Evolutionary conservation across 1,140 invertebrate species (phyloP), one percentile per base, ranked within the genome.

Genomic region (Cyclina sinensis): DNA sequence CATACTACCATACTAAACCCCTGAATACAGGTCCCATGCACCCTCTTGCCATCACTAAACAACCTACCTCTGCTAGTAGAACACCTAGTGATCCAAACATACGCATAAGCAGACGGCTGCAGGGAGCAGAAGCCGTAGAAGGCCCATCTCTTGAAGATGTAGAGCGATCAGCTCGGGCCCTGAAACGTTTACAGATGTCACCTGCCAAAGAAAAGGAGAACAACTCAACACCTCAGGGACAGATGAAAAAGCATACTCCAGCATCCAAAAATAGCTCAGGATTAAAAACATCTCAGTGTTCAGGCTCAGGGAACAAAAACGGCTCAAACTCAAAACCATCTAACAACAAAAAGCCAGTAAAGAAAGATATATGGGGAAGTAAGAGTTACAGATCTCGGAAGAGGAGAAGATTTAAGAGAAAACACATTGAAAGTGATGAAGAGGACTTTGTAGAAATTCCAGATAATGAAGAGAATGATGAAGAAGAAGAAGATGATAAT

Each of bases 1-100:
- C 91, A 1, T 94, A 93, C 81, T 94, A 93, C 82, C 90, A 91
- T 68, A 94, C 93, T 30, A 85, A 84, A 57, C 92, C 93, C 27
- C 54, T 90, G 18, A 65, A 78, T n/a, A 27, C 79, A 27, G n/a
- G 57, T 27, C 37, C 16, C 24, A 84, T 83, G 84, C 46, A 62
- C 27, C 85, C 86, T 74, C 24, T 81, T 89, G 82, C 65, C 65
- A 88, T 73, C 21, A 68, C 76, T n/a, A 86, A 70, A 68, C 80
- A 82, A n/a, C 73, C 86, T 18, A 79, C 86, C 35, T 85, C 79
- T 12, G 37, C 43, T 27, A 24, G 68, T 21, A 80, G 30, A n/a
- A 65, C 73, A 70, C 81, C 80, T 43, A 18, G 27, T 76, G 68
- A 68, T 54, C 62, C 48, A 80, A 85, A 88, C 37, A 43, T 86